These are phyloP conservation scores for Malacosoma neustria DNA, from an alignment of 2,888 invertebrate genomes.

Conservation along the genomic window DNA sequence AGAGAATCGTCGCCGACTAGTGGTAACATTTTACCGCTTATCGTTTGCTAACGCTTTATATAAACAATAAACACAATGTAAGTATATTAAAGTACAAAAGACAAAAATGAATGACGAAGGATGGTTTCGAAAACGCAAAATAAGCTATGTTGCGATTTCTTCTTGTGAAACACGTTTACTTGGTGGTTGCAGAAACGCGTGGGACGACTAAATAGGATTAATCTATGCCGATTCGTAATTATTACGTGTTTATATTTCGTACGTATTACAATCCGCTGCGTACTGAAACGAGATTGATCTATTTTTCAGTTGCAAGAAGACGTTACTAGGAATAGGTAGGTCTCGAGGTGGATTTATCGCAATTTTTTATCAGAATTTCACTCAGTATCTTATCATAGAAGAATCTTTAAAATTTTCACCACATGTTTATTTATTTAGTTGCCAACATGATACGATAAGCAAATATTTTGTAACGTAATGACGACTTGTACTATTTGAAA, in stretches of 20 bases:
- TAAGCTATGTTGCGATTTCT: slow-evolving; percentile 69
- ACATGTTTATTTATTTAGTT: slow-evolving; percentile 52
- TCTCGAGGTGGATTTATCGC: slow-evolving; percentile 1
- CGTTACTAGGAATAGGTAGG: not conserved
- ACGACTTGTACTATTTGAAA: slow-evolving; percentile 25
- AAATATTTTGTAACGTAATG: slow-evolving; percentile 47
- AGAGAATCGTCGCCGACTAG: not conserved
- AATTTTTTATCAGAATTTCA: slow-evolving; percentile 46
- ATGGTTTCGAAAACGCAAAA: slow-evolving; percentile 71
- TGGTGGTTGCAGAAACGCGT: slow-evolving; percentile 65
- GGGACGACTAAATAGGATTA: slow-evolving; percentile 66
- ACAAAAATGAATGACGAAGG: slow-evolving; percentile 63
- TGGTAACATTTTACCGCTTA: slow-evolving; percentile 7
- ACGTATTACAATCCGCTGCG: slow-evolving; percentile 22
- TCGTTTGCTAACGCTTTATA: slow-evolving; percentile 15
- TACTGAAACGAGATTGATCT: not conserved
- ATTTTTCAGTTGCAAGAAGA: not conserved
- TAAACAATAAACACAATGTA: slow-evolving; percentile 29
- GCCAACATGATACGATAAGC: slow-evolving; percentile 39
- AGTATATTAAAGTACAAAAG: slow-evolving; percentile 38
- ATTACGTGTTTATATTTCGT: slow-evolving; percentile 32
- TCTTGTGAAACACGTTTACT: slow-evolving; percentile 64
- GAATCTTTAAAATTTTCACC: slow-evolving; percentile 44
- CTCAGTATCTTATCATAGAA: slow-evolving; percentile 51
- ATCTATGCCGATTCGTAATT: slow-evolving; percentile 46